Evolutionary conservation across 2,113 vertebrate species (phyloP).

Genomic region (Hippocampus guttulatus): DNA sequence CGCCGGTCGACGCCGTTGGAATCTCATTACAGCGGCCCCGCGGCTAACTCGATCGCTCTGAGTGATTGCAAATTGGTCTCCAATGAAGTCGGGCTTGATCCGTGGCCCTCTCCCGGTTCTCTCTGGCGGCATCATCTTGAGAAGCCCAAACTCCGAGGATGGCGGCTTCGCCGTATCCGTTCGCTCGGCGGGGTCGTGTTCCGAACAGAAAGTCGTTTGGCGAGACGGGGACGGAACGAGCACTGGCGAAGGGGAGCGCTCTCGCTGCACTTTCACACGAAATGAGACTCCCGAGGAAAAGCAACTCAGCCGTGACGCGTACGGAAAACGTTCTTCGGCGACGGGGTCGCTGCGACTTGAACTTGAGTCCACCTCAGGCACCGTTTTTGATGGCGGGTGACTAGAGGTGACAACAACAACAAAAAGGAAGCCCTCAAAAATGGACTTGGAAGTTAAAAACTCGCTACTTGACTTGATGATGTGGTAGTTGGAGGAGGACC

Average conservation of each 20-base stretch:
- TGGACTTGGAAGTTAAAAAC: too few relatives aligned
- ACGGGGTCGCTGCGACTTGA: background rate
- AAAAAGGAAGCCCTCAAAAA: too few relatives aligned
- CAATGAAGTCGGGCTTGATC: constrained; percentile 72
- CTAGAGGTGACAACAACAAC: too few relatives aligned
- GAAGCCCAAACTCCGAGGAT: constrained; percentile 35
- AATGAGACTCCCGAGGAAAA: background rate
- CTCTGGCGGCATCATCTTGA: constrained; percentile 41
- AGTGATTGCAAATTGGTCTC: constrained; percentile 71
- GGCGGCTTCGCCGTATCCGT: constrained; percentile 37
- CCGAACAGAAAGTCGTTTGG: constrained; percentile 22
- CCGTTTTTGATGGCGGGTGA: too few relatives aligned
- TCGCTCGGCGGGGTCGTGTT: constrained; percentile 29
- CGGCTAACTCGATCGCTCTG: constrained; percentile 69
- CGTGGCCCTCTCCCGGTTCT: constrained; percentile 64
- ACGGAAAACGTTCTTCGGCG: background rate
- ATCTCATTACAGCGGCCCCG: constrained; percentile 68
- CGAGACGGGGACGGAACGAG: background rate
- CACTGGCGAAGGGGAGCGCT: too few relatives aligned
- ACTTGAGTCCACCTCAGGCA: too few relatives aligned
- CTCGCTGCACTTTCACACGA: background rate
- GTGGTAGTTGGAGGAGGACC: too few relatives aligned
- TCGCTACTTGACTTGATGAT: too few relatives aligned
- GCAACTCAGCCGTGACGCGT: background rate
- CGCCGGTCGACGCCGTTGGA: constrained; percentile 58